Base-by-base conservation (phyloP, 2,797 vertebrate genomes). In the Lycodopsis pacificus region DNA sequence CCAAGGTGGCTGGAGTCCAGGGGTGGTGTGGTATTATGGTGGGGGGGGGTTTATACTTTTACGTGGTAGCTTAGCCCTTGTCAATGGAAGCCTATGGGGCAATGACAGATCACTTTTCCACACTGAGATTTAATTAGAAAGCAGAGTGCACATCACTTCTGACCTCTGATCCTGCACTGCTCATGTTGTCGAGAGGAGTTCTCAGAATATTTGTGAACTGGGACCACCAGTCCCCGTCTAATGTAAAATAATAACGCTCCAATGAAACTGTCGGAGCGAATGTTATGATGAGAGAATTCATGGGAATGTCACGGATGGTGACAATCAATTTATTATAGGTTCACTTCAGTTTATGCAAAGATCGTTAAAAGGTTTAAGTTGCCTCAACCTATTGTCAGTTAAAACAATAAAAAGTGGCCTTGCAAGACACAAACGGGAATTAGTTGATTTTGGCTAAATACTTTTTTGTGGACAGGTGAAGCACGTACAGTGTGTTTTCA, bases 61-160 rank as follows among this genome's bases (percentile, higher is more conserved):
- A 85, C 64, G 62, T 86, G 44, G 81, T 73, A 78, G 84, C 83
- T 53, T 30, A 79, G 32, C 64, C 67, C 63, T 65, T 89, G 83
- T 91, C 90, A 85, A 85, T 89, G 86, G 86, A 36, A 77, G 78
- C 85, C 68, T 71, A 65, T 75, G 74, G 74, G 76, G 83, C 88
- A 91, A 84, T 91, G 93, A 93, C 83, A 80, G 86, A 94, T 92
- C 85, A 87, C 89, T 93, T 92, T 92, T 86, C 89, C 87, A 86
- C 85, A 53, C 76, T 74, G 83, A 84, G 82, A 94, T 94, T 93
- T 91, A 91, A 93, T 94, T 92, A 93, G 81, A 90, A 89, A 91
- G 88, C 81, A 86, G 77, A 83, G 80, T 67, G 79, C 82, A 81
- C 27, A 30, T 87, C 79, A 94, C 91, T 89, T 86, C 80, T 93